A percentile compares a stretch with the other conserved stretches of the same genome.
Conservation (phyloP, 2,113 vertebrate genomes). For the Nesogale talazaci region DNA sequence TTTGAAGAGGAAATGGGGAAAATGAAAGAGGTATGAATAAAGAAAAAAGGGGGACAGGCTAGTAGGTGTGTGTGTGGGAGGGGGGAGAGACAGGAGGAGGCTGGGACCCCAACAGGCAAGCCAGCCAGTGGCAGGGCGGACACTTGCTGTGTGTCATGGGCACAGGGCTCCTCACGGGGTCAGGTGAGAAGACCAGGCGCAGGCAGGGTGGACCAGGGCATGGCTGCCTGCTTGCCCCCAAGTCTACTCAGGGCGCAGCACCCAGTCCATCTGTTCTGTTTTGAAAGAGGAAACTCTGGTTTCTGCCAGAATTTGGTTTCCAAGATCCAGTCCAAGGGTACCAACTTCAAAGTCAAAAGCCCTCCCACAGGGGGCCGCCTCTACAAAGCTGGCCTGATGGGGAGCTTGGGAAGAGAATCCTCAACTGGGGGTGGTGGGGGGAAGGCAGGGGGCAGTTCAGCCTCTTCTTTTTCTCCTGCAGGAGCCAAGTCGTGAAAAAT, state of each 20-base stretch:
- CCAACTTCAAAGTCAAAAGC: slow-evolving; percentile 58
- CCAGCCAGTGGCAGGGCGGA: not conserved
- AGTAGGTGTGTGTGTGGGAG: too few relatives aligned
- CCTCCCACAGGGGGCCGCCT: slow-evolving; percentile 66
- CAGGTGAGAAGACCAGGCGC: slow-evolving; percentile 2
- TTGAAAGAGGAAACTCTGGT: not conserved
- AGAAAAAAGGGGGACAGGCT: not conserved
- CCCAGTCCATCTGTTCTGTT: not conserved
- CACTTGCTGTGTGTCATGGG: not conserved
- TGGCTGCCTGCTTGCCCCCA: not conserved
- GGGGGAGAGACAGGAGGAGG: not conserved
- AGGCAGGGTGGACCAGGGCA: not conserved
- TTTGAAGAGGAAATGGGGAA: slow-evolving; percentile 63
- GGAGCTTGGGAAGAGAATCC: slow-evolving; percentile 70
- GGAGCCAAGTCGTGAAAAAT: slow-evolving; percentile 82
- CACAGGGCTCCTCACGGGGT: not conserved
- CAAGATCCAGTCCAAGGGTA: slow-evolving; percentile 39
- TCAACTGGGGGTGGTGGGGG: slow-evolving; percentile 41
- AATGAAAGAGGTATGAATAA: slow-evolving; percentile 53
- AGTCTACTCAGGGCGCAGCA: not conserved
- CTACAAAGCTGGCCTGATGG: slow-evolving; percentile 50
- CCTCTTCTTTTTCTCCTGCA: slow-evolving; percentile 17
- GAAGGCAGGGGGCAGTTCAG: too few relatives aligned
- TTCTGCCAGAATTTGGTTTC: slow-evolving; percentile 57
- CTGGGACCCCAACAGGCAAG: not conserved